A percentile compares a stretch with the other conserved stretches of the same genome.
Conservation (phyloP, 2,888 invertebrate species). For the Sphecodes monilicornis region DNA sequence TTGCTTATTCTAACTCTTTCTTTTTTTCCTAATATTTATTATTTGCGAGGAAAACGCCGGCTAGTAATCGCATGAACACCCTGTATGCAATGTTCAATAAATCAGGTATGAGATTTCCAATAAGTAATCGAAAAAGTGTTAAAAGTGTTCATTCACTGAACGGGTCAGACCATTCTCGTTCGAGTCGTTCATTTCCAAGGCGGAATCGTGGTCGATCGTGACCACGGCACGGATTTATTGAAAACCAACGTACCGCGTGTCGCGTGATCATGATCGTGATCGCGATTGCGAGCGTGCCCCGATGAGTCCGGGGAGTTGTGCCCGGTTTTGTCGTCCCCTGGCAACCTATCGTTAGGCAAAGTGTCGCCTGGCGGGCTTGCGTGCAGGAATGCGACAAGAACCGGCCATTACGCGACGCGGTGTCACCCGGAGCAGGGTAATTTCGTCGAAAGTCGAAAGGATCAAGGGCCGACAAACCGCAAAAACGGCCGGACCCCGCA, state of each 20-base stretch:
- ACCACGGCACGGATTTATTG: slow-evolving; percentile 63
- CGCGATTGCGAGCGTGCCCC: slow-evolving; percentile 31
- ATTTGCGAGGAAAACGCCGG: too few species aligned
- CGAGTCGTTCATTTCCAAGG: background rate
- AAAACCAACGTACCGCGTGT: slow-evolving; percentile 53
- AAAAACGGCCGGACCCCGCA: slow-evolving; percentile 44
- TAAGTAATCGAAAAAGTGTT: too few species aligned
- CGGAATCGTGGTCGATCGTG: slow-evolving; percentile 56
- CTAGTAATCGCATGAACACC: too few species aligned
- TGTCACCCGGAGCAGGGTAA: slow-evolving; percentile 82
- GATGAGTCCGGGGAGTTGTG: slow-evolving; percentile 19
- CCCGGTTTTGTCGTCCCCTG: slow-evolving; percentile 48
- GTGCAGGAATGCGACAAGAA: slow-evolving; percentile 81
- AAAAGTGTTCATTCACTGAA: background rate
- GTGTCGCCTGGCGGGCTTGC: slow-evolving; percentile 84
- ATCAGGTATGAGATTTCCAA: too few species aligned
- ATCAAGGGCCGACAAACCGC: slow-evolving; percentile 36
- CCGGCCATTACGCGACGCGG: slow-evolving; percentile 77
- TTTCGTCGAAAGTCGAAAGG: slow-evolving; percentile 79
- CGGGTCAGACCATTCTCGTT: background rate
- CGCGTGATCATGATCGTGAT: too few species aligned
- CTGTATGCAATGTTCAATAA: too few species aligned
- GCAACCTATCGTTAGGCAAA: slow-evolving; percentile 81
- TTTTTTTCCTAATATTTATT: too few species aligned
- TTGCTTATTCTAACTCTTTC: too few species aligned